These are phyloP conservation scores for Aradophagus sp. DNA, from an alignment of 1,140 invertebrate species.

Conservation along the genomic window DNA sequence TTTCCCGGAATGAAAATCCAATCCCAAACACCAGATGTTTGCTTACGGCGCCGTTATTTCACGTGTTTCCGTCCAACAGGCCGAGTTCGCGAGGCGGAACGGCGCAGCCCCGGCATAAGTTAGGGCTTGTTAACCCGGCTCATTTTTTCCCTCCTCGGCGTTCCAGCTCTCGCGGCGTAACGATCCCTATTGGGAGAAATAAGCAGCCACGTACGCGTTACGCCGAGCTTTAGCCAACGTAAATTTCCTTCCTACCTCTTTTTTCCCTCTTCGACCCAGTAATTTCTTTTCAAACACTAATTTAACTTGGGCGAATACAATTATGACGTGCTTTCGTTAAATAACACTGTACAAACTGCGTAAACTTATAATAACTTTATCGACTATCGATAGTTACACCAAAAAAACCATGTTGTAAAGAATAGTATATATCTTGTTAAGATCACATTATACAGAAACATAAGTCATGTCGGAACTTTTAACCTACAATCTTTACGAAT, in stretches of 20 bases:
- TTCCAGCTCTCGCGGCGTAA: constrained; percentile 13
- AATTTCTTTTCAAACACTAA: constrained; percentile 33
- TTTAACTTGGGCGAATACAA: constrained; percentile 15
- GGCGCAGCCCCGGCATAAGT: constrained; percentile 20
- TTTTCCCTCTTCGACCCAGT: constrained; percentile 8
- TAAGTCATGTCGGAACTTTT: no score
- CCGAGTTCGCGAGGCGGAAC: constrained; percentile 11
- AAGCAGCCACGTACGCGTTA: constrained; percentile 9
- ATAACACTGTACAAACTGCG: no score
- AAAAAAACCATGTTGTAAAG: no score
- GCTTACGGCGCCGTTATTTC: constrained; percentile 4
- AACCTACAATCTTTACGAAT: no score
- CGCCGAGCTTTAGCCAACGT: constrained; percentile 3
- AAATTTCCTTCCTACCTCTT: constrained; percentile 18
- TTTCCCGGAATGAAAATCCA: no score
- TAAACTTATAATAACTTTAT: no score
- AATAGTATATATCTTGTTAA: no score
- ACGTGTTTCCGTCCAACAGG: not conserved
- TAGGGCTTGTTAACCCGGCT: constrained; percentile 32
- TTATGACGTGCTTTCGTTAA: constrained; percentile 17
- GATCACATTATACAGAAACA: no score
- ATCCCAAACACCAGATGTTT: no score
- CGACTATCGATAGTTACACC: no score
- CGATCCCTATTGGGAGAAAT: constrained; percentile 29
- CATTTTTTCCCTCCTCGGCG: constrained; percentile 17